Percentiles rank a stretch among this genome's conserved stretches.
These are phyloP conservation scores for Hirtodrosophila confusa DNA, from an alignment of 2,888 invertebrate genomes.

Conservation along the genomic window DNA sequence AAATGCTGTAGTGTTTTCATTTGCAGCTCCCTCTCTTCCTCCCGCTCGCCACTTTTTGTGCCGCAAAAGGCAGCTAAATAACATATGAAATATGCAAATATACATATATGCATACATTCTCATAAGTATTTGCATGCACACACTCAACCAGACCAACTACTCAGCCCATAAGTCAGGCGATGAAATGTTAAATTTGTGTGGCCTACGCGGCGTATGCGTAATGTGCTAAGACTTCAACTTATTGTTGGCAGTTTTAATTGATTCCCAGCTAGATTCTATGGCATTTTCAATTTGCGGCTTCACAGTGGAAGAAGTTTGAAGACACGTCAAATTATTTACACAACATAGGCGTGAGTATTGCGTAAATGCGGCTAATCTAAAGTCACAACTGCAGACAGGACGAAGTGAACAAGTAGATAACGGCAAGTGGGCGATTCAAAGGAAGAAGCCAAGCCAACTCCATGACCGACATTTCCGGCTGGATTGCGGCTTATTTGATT, in stretches of 20 bases:
- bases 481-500: constrained; percentile 80
- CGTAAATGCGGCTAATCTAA: constrained; percentile 38
- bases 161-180: constrained; percentile 16
- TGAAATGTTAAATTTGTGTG: constrained; percentile 30
- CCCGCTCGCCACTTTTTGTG: constrained; percentile 4
- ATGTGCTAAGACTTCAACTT: constrained; percentile 11
- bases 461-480: constrained; percentile 67
- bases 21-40: constrained; percentile 7
- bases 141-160: constrained; percentile 26
- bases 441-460: constrained; percentile 1
- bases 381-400: constrained; percentile 19
- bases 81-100: constrained; percentile 50
- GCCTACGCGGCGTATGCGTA: constrained; percentile 25
- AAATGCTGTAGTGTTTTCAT: constrained; percentile 43
- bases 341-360: constrained; percentile 50
- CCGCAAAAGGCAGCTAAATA: constrained; percentile 39
- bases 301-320: constrained; percentile 18
- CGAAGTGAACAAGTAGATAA: constrained; percentile 20
- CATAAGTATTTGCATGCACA: constrained; percentile 37
- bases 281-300: constrained; percentile 33
- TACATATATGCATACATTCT: constrained; percentile 1
- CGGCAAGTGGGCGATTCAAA: constrained; percentile 10
- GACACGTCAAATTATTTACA: constrained; percentile 41
- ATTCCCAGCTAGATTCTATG: constrained; percentile 36
- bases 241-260: constrained; percentile 52